phyloP scores from a whole-genome alignment of 2,113 vertebrate genomes.

The Lophura nycthemera region DNA sequence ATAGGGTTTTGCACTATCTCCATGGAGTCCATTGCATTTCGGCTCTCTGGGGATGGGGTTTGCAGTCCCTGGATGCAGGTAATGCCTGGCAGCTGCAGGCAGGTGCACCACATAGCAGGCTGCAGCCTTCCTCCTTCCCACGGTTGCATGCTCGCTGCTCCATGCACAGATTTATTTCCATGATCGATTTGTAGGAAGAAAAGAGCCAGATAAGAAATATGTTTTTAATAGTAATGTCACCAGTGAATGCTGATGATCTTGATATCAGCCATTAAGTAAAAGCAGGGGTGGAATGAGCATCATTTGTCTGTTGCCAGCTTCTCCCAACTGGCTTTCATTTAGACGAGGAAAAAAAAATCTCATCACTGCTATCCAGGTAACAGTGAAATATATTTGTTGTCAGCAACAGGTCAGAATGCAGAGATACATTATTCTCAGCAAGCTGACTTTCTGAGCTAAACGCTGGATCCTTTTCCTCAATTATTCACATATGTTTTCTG shows the following conservation, averaged over 20 bases:
- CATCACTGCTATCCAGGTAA: slow-evolving; percentile 56
- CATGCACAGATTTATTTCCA: slow-evolving; percentile 42
- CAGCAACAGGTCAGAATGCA: slow-evolving; percentile 66
- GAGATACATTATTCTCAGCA: slow-evolving; percentile 64
- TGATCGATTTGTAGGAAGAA: slow-evolving; percentile 37
- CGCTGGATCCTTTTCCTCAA: slow-evolving; percentile 54
- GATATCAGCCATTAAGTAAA: slow-evolving; percentile 65
- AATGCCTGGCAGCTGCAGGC: not conserved
- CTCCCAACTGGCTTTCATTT: slow-evolving; percentile 73
- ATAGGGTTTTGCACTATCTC: not conserved
- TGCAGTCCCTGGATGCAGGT: not conserved
- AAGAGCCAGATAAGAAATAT: slow-evolving; percentile 68
- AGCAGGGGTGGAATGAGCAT: slow-evolving; percentile 66
- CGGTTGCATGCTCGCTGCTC: accelerated
- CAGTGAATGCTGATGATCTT: slow-evolving; percentile 2
- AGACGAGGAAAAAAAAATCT: not conserved
- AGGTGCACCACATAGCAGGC: not conserved
- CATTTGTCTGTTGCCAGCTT: slow-evolving; percentile 72
- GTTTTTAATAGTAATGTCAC: slow-evolving; percentile 71
- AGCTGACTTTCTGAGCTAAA: slow-evolving; percentile 62
- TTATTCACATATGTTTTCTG: slow-evolving; percentile 68
- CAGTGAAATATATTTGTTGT: slow-evolving; percentile 70
- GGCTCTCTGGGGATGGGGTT: not conserved
- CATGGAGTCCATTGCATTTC: not conserved
- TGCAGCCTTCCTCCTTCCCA: not conserved